A percentile compares a stretch with the other conserved stretches of the same genome.
Evolutionary conservation across 2,888 invertebrate genomes (phyloP).

Genomic region (Hedya salicella): DNA sequence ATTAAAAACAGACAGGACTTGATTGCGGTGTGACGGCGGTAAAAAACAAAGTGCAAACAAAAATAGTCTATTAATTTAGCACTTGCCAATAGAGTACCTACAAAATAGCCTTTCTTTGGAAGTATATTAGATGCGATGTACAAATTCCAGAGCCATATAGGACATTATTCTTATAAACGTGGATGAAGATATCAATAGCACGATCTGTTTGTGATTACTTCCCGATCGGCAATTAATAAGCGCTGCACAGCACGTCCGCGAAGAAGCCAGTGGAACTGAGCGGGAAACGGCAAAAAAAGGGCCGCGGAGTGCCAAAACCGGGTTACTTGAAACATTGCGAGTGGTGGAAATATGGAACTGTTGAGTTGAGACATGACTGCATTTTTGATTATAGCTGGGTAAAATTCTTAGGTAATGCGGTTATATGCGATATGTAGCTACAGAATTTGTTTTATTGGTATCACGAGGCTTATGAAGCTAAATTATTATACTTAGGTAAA

Average conservation of each 20-base stretch:
- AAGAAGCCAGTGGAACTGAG: constrained; percentile 5
- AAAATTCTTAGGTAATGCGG: no score
- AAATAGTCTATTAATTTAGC: constrained; percentile 49
- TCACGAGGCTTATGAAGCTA: no score
- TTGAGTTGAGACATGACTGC: no score
- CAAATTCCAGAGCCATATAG: not conserved
- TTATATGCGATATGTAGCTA: no score
- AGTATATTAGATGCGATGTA: not conserved
- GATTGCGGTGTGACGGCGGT: constrained; percentile 36
- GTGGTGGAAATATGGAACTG: not conserved
- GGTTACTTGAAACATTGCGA: constrained; percentile 21
- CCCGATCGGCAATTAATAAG: constrained; percentile 71
- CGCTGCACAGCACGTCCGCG: constrained; percentile 47
- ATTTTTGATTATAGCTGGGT: no score
- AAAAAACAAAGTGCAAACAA: constrained; percentile 40
- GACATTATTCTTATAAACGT: constrained; percentile 7
- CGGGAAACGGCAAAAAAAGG: constrained; percentile 3
- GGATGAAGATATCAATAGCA: constrained; percentile 72
- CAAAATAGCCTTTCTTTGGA: constrained; percentile 29
- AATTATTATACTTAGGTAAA: no score
- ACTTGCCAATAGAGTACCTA: constrained; percentile 60
- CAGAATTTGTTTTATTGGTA: no score
- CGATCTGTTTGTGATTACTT: constrained; percentile 73
- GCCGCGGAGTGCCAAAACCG: constrained; percentile 4
- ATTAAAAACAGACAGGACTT: constrained; percentile 35